Evolutionary conservation across 2,113 vertebrate species (phyloP), one percentile per base, ranked within the genome.

Genomic region (Gorsachius goisagi): DNA sequence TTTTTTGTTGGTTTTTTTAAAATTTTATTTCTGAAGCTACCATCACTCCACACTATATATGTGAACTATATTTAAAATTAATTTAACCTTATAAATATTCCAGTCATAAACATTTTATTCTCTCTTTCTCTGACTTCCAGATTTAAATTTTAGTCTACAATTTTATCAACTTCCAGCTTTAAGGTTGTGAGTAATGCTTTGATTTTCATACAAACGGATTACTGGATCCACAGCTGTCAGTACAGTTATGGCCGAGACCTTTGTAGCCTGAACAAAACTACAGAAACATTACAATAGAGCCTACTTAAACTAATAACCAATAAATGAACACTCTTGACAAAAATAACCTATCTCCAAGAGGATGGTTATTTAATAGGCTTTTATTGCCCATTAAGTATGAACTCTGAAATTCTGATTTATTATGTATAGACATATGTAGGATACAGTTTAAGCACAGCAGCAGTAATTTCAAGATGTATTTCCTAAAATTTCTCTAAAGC

Each of bases 151-250:
- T 37, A 68, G 52, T 55, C 49, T 58, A 66, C 22, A 9, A 37
- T 83, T 93, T 90, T 73, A 82, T 59, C 32, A 74, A 59, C 62
- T 79, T 79, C 44, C 45, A 89, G 50, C 47, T 91, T 67, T 93
- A 81, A 87, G 9, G 24, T 10, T 88, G 35, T 82, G 62, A 84
- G 84, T 64, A 76, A 71, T 45, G 69, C 32, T 89, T 90, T 80
- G 58, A 94, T 77, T 90, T 92, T 95, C 91, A 93, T 68, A 96
- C 15, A 94, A 92, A 71, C 68, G 24, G 84, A 95, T 95, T 85
- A 88, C 76, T 85, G 44, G 77, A 96, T 83, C 30, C 80, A 96
- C 79, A 95, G 67, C 50, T 87, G 88, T 82, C 90, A 88, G 74
- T 60, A 63, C 44, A 86, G 95, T 93, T 84, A 94, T 9, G 47